These are phyloP conservation scores for Cantharis nigra DNA, from an alignment of 2,888 invertebrate genomes.

Conservation along the genomic window DNA sequence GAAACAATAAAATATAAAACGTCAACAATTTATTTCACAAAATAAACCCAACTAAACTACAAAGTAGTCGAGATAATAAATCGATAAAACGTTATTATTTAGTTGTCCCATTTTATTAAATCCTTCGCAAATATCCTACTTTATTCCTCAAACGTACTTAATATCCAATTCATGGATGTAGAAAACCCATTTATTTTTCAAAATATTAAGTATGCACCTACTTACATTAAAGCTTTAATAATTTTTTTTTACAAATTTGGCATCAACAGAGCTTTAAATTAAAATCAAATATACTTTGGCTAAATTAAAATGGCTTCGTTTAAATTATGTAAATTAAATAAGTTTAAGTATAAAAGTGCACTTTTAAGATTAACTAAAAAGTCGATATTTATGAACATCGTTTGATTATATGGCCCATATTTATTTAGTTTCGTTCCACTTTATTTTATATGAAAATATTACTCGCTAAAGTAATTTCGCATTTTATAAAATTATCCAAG, in stretches of 20 bases:
- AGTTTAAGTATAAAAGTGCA: neutral
- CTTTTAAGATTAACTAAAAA: neutral
- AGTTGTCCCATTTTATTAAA: neutral
- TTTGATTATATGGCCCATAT: neutral
- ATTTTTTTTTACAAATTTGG: neutral
- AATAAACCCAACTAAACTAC: neutral
- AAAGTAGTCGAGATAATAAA: neutral
- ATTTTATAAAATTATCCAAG: neutral
- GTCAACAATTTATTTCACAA: neutral
- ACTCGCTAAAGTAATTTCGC: neutral
- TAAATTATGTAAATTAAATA: neutral
- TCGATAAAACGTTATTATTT: neutral
- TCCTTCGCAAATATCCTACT: neutral
- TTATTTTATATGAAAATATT: neutral
- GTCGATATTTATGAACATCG: neutral
- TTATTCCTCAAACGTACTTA: neutral
- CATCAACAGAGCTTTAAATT: neutral
- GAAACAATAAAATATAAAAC: neutral
- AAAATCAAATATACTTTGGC: neutral
- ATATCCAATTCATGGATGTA: neutral
- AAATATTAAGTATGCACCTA: neutral
- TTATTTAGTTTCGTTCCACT: neutral
- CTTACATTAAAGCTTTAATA: neutral
- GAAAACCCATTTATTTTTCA: neutral
- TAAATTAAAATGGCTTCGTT: neutral